phyloP scores from a whole-genome alignment of 2,113 vertebrate genomes.

The Spilogale gracilis region DNA sequence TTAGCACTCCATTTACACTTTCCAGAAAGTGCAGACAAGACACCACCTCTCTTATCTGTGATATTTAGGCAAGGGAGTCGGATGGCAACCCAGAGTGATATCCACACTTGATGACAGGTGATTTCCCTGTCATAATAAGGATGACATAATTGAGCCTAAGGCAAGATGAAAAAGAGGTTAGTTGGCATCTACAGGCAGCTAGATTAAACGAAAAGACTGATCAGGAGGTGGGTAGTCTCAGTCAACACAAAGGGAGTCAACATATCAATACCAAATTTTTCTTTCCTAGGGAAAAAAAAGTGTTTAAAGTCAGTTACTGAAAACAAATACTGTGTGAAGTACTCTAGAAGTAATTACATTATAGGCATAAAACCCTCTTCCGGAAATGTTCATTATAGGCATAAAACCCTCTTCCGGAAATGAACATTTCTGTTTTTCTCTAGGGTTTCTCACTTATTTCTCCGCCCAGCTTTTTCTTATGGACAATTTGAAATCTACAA shows the following conservation, averaged over 20 bases:
- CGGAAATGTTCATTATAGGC: neutral
- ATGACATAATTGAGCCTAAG: neutral
- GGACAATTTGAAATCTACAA: neutral
- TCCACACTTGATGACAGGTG: conserved; percentile 9
- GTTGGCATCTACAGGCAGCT: neutral
- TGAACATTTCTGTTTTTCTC: conserved; percentile 31
- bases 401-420: neutral
- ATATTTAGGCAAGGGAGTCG: neutral
- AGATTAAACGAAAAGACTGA: neutral
- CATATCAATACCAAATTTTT: neutral
- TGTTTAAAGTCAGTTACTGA: neutral
- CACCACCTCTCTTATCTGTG: conserved; percentile 15
- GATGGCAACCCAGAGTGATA: neutral
- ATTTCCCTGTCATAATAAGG: conserved; percentile 49
- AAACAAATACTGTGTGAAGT: neutral
- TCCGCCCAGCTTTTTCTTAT: neutral
- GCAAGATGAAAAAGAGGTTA: conserved; percentile 16
- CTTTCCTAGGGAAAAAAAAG: neutral
- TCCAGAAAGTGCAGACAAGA: conserved; percentile 35
- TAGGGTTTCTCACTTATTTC: neutral
- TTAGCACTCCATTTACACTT: conserved; percentile 11
- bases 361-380: neutral
- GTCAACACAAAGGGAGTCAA: neutral
- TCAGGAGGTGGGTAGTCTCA: neutral
- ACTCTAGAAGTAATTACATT: neutral